These are phyloP conservation scores for Lipotes vexillifer DNA, from an alignment of 2,113 vertebrate species.

Conservation along the genomic window DNA sequence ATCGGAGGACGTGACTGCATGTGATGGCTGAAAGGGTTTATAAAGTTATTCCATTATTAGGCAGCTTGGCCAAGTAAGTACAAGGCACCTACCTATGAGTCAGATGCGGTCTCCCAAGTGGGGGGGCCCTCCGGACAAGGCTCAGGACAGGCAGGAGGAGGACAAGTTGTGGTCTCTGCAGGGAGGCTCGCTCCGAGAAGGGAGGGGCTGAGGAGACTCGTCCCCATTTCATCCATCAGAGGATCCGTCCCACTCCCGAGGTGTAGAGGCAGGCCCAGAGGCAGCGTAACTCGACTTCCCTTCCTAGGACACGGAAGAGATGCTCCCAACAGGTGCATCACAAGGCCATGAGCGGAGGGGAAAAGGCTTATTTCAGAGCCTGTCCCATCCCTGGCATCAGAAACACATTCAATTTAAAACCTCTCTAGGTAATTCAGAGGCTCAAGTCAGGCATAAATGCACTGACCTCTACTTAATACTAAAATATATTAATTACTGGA, in stretches of 20 bases:
- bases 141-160: accelerated
- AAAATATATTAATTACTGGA: not conserved
- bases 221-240: not conserved
- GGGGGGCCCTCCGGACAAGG: not conserved
- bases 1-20: not conserved
- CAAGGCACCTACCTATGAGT: no score
- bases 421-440: not conserved
- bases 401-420: not conserved
- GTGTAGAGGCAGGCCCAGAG: not conserved
- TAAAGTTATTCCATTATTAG: no score
- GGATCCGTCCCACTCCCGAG: no score
- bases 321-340: accelerated
- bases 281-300: not conserved
- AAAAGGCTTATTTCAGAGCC: not conserved
- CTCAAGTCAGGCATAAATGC: not conserved
- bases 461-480: not conserved
- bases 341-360: not conserved
- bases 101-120: not conserved
- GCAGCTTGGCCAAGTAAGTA: not conserved
- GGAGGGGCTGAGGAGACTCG: accelerated
- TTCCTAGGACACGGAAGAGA: not conserved
- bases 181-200: not conserved
- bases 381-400: not conserved
- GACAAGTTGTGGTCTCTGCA: not conserved
- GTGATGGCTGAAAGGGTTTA: not conserved